phyloP scores from a whole-genome alignment of 2,113 vertebrate species.

The Nematolebias whitei region DNA sequence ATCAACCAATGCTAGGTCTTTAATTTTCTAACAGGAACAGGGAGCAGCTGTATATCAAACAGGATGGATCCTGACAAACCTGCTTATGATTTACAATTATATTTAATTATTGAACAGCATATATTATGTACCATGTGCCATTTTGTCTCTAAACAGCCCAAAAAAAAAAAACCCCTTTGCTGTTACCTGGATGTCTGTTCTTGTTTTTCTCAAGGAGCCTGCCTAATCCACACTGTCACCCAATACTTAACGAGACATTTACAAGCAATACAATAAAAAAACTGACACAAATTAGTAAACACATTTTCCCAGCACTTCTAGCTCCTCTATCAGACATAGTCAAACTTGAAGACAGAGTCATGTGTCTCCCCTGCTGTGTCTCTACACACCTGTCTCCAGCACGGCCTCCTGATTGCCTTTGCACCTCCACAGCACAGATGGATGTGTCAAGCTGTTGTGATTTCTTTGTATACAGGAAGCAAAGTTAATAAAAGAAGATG shows the following conservation, averaged over 20 bases:
- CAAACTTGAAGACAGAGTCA: neutral
- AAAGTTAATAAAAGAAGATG: conserved; percentile 9
- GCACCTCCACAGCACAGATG: conserved; percentile 1
- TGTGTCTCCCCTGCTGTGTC: neutral
- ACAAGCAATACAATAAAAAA: too few relatives aligned
- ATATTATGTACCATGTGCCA: neutral
- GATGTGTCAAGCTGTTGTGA: conserved; percentile 2
- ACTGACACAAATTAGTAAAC: neutral
- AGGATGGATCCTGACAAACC: neutral
- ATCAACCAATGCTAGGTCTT: too few relatives aligned
- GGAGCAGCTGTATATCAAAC: too few relatives aligned
- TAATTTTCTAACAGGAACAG: too few relatives aligned
- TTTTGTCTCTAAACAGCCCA: neutral
- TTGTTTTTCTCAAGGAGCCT: too few relatives aligned
- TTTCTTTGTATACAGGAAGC: conserved; percentile 1
- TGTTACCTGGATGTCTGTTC: too few relatives aligned
- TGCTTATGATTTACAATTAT: neutral
- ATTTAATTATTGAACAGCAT: neutral
- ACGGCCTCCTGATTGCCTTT: neutral
- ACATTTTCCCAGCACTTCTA: neutral
- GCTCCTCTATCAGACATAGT: neutral
- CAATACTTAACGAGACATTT: too few relatives aligned
- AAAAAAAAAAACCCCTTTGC: neutral
- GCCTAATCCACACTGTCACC: too few relatives aligned
- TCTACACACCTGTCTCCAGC: conserved; percentile 9